These are phyloP conservation scores for Sinelater perroti DNA, from an alignment of 2,888 invertebrate genomes.

Conservation along the genomic window DNA sequence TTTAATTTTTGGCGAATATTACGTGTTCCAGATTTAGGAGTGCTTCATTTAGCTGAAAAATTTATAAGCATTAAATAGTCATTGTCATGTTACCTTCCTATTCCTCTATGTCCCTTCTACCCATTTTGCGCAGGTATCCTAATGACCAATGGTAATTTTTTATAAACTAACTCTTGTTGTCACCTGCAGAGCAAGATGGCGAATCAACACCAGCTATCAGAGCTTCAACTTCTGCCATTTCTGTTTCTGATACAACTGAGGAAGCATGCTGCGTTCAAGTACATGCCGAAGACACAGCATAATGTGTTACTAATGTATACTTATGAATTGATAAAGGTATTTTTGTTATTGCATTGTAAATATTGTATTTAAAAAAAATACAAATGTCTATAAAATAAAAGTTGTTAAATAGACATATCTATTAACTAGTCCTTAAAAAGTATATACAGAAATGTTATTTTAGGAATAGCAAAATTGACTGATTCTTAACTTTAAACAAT, in stretches of 20 bases:
- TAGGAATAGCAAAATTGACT: too few relatives aligned
- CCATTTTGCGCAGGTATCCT: not conserved
- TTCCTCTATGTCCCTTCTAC: slow-evolving; percentile 3
- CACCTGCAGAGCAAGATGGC: slow-evolving; percentile 43
- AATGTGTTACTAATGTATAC: slow-evolving; percentile 6
- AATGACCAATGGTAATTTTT: not conserved
- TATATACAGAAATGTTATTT: too few relatives aligned
- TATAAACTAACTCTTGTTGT: not conserved
- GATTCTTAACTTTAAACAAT: too few relatives aligned
- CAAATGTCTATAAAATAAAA: too few relatives aligned
- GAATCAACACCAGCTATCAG: slow-evolving; percentile 51
- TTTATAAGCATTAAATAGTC: slow-evolving; percentile 5
- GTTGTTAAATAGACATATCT: too few relatives aligned
- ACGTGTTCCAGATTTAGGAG: not conserved
- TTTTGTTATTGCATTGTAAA: too few relatives aligned
- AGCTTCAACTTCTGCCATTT: slow-evolving; percentile 38
- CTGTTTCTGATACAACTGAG: slow-evolving; percentile 3
- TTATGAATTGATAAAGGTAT: slow-evolving; percentile 25
- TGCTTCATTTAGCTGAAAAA: slow-evolving; percentile 10
- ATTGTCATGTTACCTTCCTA: not conserved
- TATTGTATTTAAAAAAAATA: too few relatives aligned
- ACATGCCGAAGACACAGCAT: not conserved
- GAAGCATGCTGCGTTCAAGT: slow-evolving; percentile 16
- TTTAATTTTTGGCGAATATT: not conserved
- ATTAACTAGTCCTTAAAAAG: too few relatives aligned